Evolutionary conservation across 2,888 invertebrate species (phyloP).

Genomic region (Epinotia nisella): DNA sequence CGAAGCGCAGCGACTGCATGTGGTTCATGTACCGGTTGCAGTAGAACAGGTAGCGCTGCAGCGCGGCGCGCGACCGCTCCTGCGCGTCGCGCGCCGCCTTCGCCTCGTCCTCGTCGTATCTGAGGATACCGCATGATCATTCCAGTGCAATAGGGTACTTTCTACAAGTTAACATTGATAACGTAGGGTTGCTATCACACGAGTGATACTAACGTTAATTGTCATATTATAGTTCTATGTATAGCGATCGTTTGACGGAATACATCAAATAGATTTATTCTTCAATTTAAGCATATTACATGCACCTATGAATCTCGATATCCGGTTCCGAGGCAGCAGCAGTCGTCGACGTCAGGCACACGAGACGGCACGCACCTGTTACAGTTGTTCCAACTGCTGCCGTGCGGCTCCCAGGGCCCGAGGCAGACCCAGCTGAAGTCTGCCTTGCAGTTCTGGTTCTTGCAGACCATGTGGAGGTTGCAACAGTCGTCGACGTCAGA

Average conservation of each 20-base stretch:
- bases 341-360: no score
- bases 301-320: no score
- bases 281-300: no score
- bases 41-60: slow-evolving; percentile 99
- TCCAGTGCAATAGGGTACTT: no score
- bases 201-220: no score
- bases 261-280: no score
- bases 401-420: slow-evolving; percentile 99
- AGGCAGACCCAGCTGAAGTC: slow-evolving; percentile 99
- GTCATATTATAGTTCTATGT: no score
- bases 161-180: no score
- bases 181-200: no score
- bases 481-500: slow-evolving; percentile 99
- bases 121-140: slow-evolving; percentile 50
- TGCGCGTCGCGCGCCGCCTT: slow-evolving; percentile 98
- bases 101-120: slow-evolving; percentile 97
- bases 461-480: slow-evolving; percentile 99
- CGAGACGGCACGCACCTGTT: slow-evolving; percentile 90
- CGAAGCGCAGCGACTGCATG: slow-evolving; percentile 99
- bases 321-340: no score
- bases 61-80: slow-evolving; percentile 95
- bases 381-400: slow-evolving; percentile 99
- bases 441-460: slow-evolving; percentile 98
- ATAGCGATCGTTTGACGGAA: no score
- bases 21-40: slow-evolving; percentile 99